Evolutionary conservation across 1,140 invertebrate species (phyloP), one percentile per base, ranked within the genome.

Genomic region (Lutraria rhynchaena): DNA sequence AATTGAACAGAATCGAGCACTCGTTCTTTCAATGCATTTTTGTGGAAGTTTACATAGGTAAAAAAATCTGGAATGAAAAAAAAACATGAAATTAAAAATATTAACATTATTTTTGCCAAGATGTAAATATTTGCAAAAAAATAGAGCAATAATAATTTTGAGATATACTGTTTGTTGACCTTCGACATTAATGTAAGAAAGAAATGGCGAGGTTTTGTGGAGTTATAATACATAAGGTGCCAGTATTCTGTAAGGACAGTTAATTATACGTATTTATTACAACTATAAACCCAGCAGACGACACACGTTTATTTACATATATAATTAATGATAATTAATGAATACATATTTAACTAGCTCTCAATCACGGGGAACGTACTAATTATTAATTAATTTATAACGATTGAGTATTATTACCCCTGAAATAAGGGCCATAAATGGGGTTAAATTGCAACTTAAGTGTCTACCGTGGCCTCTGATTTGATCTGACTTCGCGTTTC

Each of bases 311-410:
- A 78, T 76, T 76, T 78, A 46, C 61, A 67, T 78, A 57, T 27
- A 57, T 78, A 78, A 78, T 78, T 53, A 67, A 78, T 78, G 61
- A 46, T 78, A 78, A 78, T 78, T 78, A 78, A 78, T 57, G 31
- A 53, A 44, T 41, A 78, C 41, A 69, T 57, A 70, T 1, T 33
- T 1, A 44, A 37, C 61, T 7, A 15, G 15, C 37, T 41, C 37
- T 41, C 15, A 41, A 41, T 41, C 37, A 41, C 37, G 37, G 5
- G 5, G 15, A 41, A 15, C 15, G 37, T 41, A 41, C 15, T 15
- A 41, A 41, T 5, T 15, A 41, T 41, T 65, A 65, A 65, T 65
- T 65, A 65, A 65, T 65, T 65, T 65, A 65, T 65, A 46, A 24
- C 37, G n/a, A n/a, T n/a, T n/a, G n/a, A n/a, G n/a, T n/a, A n/a